Conservation (phyloP, 1,140 invertebrate genomes). For the Cyclargus thomasi region DNA sequence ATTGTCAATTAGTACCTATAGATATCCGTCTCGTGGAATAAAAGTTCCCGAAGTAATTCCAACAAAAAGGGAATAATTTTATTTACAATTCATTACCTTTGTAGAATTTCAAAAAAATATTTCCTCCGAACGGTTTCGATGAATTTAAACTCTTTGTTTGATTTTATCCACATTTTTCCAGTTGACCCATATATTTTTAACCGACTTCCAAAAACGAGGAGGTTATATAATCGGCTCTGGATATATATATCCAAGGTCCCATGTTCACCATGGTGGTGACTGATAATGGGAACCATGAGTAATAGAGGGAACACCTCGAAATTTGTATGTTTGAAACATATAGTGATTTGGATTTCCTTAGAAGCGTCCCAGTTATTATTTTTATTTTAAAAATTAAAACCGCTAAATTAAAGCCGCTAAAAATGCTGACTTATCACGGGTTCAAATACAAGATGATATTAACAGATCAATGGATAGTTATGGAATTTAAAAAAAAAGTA, state of each 20-base stretch:
- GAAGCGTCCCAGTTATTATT: too few species aligned
- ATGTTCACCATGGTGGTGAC: too few species aligned
- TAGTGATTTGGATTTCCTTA: too few species aligned
- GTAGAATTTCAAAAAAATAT: conserved; percentile 20
- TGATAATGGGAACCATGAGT: too few species aligned
- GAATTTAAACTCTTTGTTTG: conserved; percentile 7
- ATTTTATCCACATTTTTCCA: conserved; percentile 4
- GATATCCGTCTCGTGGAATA: conserved; percentile 21
- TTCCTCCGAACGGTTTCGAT: conserved; percentile 2
- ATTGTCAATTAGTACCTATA: conserved; percentile 33
- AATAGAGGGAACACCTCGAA: too few species aligned
- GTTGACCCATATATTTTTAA: not conserved
- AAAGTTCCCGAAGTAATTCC: conserved; percentile 20
- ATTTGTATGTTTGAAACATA: too few species aligned
- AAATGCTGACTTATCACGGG: not conserved
- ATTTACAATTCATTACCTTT: conserved; percentile 24
- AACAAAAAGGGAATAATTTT: conserved; percentile 25
- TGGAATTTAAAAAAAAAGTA: too few species aligned
- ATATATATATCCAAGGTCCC: too few species aligned
- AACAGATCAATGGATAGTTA: not conserved
- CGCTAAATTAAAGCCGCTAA: too few species aligned
- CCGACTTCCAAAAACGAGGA: not conserved
- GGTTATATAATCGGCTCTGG: too few species aligned
- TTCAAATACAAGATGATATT: not conserved
- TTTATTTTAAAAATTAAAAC: too few species aligned